phyloP scores from a whole-genome alignment of 1,140 invertebrate genomes.

The Aphelinus certus region DNA sequence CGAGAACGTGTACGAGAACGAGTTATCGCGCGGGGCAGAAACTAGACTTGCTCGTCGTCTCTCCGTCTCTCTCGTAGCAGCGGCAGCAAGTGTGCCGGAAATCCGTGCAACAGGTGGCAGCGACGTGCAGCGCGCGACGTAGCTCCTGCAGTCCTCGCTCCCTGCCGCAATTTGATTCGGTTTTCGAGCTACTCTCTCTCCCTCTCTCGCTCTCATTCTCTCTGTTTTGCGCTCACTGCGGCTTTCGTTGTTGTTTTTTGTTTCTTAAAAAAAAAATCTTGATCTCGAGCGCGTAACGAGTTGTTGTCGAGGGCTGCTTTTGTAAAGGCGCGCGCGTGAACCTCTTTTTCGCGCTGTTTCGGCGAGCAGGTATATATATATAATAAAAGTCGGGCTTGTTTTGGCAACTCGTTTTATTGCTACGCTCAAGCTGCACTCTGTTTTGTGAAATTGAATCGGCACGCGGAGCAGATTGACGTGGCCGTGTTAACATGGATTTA shows the following conservation, averaged over 20 bases:
- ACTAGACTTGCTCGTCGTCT: background rate
- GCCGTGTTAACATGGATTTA: too few relatives aligned
- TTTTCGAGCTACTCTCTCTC: constrained; percentile 18
- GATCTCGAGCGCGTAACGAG: too few relatives aligned
- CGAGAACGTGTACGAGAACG: too few relatives aligned
- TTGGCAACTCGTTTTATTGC: background rate
- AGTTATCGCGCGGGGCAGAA: background rate
- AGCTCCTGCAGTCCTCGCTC: background rate
- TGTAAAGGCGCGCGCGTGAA: too few relatives aligned
- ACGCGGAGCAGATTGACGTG: too few relatives aligned
- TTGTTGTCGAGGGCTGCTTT: too few relatives aligned
- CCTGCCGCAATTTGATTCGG: constrained; percentile 42
- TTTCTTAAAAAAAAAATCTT: too few relatives aligned
- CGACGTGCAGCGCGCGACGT: constrained; percentile 33
- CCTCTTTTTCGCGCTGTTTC: too few relatives aligned
- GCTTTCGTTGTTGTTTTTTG: background rate
- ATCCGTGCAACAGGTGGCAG: constrained; percentile 61
- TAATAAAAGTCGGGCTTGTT: background rate
- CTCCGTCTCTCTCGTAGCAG: background rate
- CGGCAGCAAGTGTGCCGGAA: constrained; percentile 54
- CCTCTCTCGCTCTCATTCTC: background rate
- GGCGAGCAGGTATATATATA: too few relatives aligned
- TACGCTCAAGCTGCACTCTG: too few relatives aligned
- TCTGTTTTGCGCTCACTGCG: background rate
- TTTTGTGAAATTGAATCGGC: too few relatives aligned